Conservation (phyloP, 2,797 vertebrate species). For the Remorina albescens region DNA sequence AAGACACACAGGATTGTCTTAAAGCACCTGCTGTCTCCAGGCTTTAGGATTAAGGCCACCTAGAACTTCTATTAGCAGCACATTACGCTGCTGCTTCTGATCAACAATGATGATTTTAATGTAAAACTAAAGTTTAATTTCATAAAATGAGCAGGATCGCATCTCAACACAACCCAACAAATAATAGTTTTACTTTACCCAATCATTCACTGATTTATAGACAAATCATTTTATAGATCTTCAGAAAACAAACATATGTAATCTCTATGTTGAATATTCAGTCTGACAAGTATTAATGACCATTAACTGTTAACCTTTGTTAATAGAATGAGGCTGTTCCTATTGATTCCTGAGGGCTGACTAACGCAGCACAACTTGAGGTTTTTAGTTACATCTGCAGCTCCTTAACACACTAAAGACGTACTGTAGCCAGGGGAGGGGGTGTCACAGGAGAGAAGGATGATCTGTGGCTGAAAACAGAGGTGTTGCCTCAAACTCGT, state of each 20-base stretch:
- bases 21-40: neutral
- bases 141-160: too few species aligned
- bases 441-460: neutral
- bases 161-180: too few species aligned
- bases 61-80: neutral
- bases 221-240: too few species aligned
- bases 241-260: too few species aligned
- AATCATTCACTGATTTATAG: too few species aligned
- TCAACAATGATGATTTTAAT: neutral
- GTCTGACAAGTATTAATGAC: too few species aligned
- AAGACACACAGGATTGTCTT: neutral
- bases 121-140: neutral
- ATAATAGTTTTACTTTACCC: too few species aligned
- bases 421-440: neutral
- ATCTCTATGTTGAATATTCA: too few species aligned
- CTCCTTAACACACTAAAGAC: neutral
- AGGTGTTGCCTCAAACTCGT: conserved; percentile 23
- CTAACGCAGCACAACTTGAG: too few species aligned
- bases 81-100: neutral
- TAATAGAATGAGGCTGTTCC: too few species aligned
- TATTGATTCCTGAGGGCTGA: too few species aligned
- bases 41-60: neutral
- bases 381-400: neutral
- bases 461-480: neutral
- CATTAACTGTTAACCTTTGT: too few species aligned